Conservation (phyloP, 2,797 vertebrate genomes). For the Microctenopoma lineatum region DNA sequence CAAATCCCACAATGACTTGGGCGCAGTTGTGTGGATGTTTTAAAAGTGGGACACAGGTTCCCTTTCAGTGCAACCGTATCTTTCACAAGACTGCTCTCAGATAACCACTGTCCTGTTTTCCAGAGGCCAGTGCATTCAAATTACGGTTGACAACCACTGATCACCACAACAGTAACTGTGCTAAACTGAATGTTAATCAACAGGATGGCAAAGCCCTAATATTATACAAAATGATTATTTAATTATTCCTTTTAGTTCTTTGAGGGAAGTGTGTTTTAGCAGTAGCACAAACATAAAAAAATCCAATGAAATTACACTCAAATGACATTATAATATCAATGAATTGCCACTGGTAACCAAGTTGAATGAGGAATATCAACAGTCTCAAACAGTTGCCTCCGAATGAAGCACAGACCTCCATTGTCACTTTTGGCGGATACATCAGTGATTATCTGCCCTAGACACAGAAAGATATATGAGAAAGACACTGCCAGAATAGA, state of each 20-base stretch:
- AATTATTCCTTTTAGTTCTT: not conserved
- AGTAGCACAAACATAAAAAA: no score
- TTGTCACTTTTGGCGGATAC: slow-evolving; percentile 59
- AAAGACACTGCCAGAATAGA: slow-evolving; percentile 26
- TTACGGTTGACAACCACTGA: slow-evolving; percentile 20
- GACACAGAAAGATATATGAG: slow-evolving; percentile 38
- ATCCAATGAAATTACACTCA: not conserved
- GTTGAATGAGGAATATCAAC: slow-evolving; percentile 43
- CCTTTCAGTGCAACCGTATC: slow-evolving; percentile 63
- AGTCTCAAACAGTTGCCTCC: slow-evolving; percentile 46
- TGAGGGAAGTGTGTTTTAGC: no score
- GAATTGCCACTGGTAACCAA: not conserved
- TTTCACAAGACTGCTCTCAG: slow-evolving; percentile 64
- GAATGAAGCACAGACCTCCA: slow-evolving; percentile 53
- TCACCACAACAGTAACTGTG: slow-evolving; percentile 15
- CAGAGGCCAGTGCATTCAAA: slow-evolving; percentile 44
- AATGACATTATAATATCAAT: not conserved
- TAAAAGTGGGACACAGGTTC: slow-evolving; percentile 61
- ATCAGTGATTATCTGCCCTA: slow-evolving; percentile 50
- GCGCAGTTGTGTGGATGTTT: slow-evolving; percentile 35
- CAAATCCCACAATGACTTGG: slow-evolving; percentile 6
- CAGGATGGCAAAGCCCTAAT: not conserved
- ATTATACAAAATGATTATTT: not conserved
- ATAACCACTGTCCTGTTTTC: slow-evolving; percentile 55
- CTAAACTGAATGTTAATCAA: slow-evolving; percentile 1